phyloP scores from a whole-genome alignment of 2,888 invertebrate species.

The Azorinus chamasolen region DNA sequence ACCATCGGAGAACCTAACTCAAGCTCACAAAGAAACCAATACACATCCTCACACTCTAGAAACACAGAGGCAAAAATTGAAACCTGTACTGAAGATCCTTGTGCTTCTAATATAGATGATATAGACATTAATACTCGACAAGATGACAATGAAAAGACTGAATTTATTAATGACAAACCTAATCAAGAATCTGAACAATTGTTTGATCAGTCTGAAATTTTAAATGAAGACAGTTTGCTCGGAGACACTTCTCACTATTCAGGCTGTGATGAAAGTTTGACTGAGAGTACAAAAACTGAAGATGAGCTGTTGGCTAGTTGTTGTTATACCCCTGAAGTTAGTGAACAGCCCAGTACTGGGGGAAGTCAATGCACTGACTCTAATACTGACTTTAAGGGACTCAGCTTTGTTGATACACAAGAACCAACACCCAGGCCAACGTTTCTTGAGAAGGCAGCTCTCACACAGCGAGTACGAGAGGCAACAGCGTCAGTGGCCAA shows the following conservation, averaged over 20 bases:
- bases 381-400: not conserved
- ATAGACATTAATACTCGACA: no score
- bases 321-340: slow-evolving; percentile 24
- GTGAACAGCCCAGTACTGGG: not conserved
- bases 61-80: no score
- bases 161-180: no score
- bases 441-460: slow-evolving; percentile 37
- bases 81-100: no score
- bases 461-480: slow-evolving; percentile 24
- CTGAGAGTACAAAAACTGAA: slow-evolving; percentile 43
- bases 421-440: slow-evolving; percentile 12
- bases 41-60: no score
- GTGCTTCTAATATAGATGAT: no score
- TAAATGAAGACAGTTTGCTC: slow-evolving; percentile 34
- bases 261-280: slow-evolving; percentile 22
- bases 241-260: slow-evolving; percentile 16
- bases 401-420: not conserved
- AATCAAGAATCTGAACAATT: not conserved
- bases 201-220: slow-evolving; percentile 2
- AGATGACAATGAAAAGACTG: no score
- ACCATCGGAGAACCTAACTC: no score
- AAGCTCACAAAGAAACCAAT: no score
- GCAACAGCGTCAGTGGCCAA: slow-evolving; percentile 34
- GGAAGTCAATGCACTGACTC: not conserved
- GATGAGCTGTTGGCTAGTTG: slow-evolving; percentile 47